phyloP scores from a whole-genome alignment of 2,888 invertebrate species.

The Lamproptera curius region DNA sequence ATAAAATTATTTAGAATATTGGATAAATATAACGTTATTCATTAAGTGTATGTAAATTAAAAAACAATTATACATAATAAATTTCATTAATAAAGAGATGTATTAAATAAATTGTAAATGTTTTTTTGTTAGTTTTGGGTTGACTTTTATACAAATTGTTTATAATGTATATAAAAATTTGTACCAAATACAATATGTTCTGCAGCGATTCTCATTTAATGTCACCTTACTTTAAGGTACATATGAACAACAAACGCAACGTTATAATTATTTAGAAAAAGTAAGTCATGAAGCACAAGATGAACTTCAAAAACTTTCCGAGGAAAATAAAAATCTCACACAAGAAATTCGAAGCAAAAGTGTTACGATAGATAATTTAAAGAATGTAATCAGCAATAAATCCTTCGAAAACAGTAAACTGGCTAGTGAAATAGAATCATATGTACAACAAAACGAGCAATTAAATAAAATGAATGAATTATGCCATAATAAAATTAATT shows the following conservation, averaged over 20 bases:
- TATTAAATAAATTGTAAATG: too few relatives aligned
- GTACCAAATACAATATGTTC: too few relatives aligned
- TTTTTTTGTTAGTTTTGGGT: too few relatives aligned
- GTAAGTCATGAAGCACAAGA: slow-evolving; percentile 40
- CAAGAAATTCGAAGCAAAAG: slow-evolving; percentile 44
- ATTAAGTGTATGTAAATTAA: too few relatives aligned
- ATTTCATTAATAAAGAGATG: too few relatives aligned
- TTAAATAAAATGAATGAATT: slow-evolving; percentile 39
- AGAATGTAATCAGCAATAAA: slow-evolving; percentile 43
- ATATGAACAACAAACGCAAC: slow-evolving; percentile 47
- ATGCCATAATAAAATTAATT: slow-evolving; percentile 37
- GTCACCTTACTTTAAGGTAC: slow-evolving; percentile 49
- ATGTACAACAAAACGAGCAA: slow-evolving; percentile 41
- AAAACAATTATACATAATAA: too few relatives aligned
- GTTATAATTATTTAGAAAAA: slow-evolving; percentile 51
- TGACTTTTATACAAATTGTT: too few relatives aligned
- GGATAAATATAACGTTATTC: too few relatives aligned
- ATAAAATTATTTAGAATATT: too few relatives aligned
- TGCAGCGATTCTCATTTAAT: too few relatives aligned
- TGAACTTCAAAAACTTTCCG: slow-evolving; percentile 38
- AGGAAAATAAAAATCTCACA: slow-evolving; percentile 39
- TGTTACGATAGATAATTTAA: slow-evolving; percentile 46
- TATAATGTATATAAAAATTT: too few relatives aligned
- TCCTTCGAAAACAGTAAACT: slow-evolving; percentile 43
- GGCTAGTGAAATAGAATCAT: slow-evolving; percentile 43